Base-by-base conservation (phyloP, 2,888 invertebrate genomes). In the Drosophila prostipennis region DNA sequence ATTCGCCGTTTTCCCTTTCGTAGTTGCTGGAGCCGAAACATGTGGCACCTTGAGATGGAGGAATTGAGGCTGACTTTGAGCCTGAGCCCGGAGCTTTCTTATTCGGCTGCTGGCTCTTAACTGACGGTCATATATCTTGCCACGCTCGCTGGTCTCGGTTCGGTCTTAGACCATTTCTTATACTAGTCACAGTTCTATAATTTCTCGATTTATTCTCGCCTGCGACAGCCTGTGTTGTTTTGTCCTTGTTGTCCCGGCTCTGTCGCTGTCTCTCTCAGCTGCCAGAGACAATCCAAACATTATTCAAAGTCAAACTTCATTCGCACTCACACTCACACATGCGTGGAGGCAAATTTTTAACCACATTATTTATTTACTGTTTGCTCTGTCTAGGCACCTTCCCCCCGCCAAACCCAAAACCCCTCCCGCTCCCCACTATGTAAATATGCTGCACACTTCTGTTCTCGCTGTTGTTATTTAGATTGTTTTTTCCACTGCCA, bases 251-350 rank as follows among this genome's bases (percentile, higher is more conserved):
- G 54, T 52, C 51, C 57, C 54, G 59, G 59, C 69, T 56, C 72
- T 14, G 39, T 43, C 49, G 58, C 59, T 43, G 59, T 29, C 52
- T 3, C 48, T 68, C 81, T 79, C 76, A 65, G 42, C 82, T 82
- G 80, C 70, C 87, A 83, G 88, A 78, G 87, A 84, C 88, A 84
- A 84, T 84, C 80, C 88, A 88, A 84, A 87, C 89, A 84, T 84
- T 84, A 84, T 84, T 84, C 84, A 84, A 84, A 84, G 84, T 84
- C 84, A 88, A 88, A 84, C 87, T 84, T 84, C 88, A 88, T 86
- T 88, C 88, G 74, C 87, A 84, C 70, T 81, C 55, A 48, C 45
- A 55, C 49, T 42, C 46, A 45, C 57, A 54, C 43, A 40, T 42
- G 69, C 73, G 75, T 72, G 74, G 55, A 70, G 72, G 73, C 77